Evolutionary conservation across 2,888 invertebrate genomes (phyloP), one percentile per base, ranked within the genome.

Genomic region (Tachystola acroxantha): DNA sequence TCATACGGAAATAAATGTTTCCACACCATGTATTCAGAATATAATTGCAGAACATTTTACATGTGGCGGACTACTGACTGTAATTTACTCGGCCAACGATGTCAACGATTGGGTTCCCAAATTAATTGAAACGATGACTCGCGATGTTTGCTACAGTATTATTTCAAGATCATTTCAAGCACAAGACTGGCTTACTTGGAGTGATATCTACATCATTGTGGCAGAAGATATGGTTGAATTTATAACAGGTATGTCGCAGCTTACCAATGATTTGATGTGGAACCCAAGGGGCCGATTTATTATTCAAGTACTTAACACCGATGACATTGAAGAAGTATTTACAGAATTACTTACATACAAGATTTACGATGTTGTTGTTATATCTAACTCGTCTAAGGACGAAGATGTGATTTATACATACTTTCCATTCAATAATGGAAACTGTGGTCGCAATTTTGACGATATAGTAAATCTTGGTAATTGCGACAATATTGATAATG

Each of bases 201-300:
- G 34, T 10, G 34, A 44, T 7, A 31, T 42, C 1, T 48, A 50
- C 29, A 24, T 45, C 10, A 42, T 50, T 0, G 37, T 40, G 13
- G 20, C 36, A 7, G 13, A 32, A 6, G 26, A 48, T 25, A 10
- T 33, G 7, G 7, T 6, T 3, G 28, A 41, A 20, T 33, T 40
- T n/a, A 12, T 4, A 9, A 10, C 19, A 7, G 34, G 14, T 1
- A 13, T 40, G 13, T 14, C n/a, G 1, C 12, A 27, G 10, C 11
- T 40, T 2, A 39, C 29, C 10, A 40, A 28, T 14, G 46, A 48
- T 27, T 28, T 40, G 6, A 11, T 38, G 6, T 53, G 50, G 53
- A 46, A 48, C 16, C 44, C 53, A 6, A 27, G 14, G 12, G 45
- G 36, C 26, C 39, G 37, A 29, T 47, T 46, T 30, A 39, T 53